Conservation (phyloP, 2,113 vertebrate genomes). For the Procavia capensis region DNA sequence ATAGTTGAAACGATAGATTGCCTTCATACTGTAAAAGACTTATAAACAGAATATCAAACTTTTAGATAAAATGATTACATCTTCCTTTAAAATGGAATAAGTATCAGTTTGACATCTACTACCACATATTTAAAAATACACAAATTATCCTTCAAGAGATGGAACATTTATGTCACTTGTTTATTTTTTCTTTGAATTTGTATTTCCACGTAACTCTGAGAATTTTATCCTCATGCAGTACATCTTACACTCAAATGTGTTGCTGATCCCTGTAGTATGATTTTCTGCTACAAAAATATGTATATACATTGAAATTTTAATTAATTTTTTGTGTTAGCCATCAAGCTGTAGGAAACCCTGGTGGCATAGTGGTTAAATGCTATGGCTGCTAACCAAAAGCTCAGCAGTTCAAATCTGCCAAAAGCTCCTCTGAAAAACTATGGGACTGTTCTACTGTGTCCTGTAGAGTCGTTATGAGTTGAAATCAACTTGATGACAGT, state of each 20-base stretch:
- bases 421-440: no score
- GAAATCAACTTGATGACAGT: no score
- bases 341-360: no score
- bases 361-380: not conserved
- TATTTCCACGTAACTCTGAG: conserved; percentile 4
- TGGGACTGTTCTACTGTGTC: no score
- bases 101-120: not conserved
- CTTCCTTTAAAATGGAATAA: conserved; percentile 52
- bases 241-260: conserved; percentile 23
- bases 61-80: conserved; percentile 50
- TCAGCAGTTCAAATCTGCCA: no score
- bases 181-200: conserved; percentile 63
- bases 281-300: conserved; percentile 49
- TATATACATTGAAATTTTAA: conserved; percentile 58
- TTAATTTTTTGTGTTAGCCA: conserved; percentile 25
- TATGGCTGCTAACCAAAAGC: no score
- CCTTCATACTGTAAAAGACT: not conserved
- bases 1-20: not conserved
- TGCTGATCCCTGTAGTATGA: not conserved
- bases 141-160: conserved; percentile 18
- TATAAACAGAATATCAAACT: conserved; percentile 44
- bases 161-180: not conserved
- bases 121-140: conserved; percentile 54
- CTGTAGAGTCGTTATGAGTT: no score
- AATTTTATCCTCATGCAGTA: conserved; percentile 67